Evolutionary conservation across 2,888 invertebrate species (phyloP), one percentile per base, ranked within the genome.

Genomic region (Andrena dorsata): DNA sequence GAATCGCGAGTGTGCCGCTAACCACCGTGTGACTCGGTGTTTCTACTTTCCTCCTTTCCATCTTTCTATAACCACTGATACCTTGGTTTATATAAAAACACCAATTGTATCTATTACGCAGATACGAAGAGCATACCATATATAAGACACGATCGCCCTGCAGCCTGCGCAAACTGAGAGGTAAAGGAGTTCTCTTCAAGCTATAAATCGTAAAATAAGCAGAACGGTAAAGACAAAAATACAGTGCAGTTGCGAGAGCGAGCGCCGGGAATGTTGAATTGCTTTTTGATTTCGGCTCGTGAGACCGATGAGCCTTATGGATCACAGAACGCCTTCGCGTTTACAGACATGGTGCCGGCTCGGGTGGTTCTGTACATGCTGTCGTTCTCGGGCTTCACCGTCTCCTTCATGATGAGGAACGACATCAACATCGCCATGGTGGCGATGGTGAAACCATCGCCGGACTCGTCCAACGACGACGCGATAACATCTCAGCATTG

Each of bases 381-480:
- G 80, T 96, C 96, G 83, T 97, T 96, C 95, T 95, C 96, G 41
- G 96, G 96, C 65, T 97, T 96, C 90, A 94, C 96, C 77, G 96
- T 96, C 6, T 96, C 96, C 2, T 97, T 97, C 90, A 96, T 97
- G 96, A 96, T 96, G 96, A 94, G 96, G 68, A 96, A 96, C 86
- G 96, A 97, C 93, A 96, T 97, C 88, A 96, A 96, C 92, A 94
- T 96, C 85, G 96, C 96, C 1, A 95, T 96, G 84, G 96, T 96
- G 28, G 96, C 96, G 6, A 97, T 97, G 96, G 96, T 95, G 78
- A 94, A 91, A 83, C 85, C 92, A 66, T 89, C 91, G 6, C 53
- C 73, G 20, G 23, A 79, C 41, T 58, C 61, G 30, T 69, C 78
- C 23, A 70, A 5, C 47, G 84, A 90, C 76, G 81, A 82, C 58